Conservation (phyloP, 2,113 vertebrate species). For the Stegostoma tigrinum region DNA sequence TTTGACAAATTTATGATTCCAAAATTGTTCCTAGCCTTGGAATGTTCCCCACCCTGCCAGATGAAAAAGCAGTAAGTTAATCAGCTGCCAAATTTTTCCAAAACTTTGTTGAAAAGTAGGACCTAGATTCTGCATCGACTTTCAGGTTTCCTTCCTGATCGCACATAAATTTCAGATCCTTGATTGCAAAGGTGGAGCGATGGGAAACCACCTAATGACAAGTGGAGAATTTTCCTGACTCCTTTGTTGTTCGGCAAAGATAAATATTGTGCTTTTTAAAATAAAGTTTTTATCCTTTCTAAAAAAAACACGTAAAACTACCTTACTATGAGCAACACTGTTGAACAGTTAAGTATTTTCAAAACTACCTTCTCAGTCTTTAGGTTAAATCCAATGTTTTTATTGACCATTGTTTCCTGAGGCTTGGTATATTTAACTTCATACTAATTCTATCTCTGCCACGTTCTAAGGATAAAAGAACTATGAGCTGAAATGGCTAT, state of each 20-base stretch:
- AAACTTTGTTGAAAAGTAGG: neutral
- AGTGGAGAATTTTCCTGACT: neutral
- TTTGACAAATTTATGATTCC: neutral
- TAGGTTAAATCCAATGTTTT: neutral
- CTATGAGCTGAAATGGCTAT: too few relatives aligned
- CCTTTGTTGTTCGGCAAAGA: neutral
- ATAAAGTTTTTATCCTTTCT: neutral
- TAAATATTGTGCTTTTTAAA: neutral
- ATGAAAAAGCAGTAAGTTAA: neutral
- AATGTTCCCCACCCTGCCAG: neutral
- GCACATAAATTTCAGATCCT: neutral
- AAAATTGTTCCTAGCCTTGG: neutral
- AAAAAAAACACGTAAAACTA: neutral
- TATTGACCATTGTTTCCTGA: neutral
- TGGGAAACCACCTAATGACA: neutral
- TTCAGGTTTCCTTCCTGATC: neutral
- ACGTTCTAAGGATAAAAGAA: neutral
- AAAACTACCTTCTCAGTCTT: neutral
- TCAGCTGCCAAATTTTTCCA: neutral
- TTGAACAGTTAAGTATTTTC: neutral
- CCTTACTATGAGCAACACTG: neutral
- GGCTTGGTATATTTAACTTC: neutral
- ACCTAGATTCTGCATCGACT: neutral
- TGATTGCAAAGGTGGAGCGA: neutral
- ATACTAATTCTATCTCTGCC: neutral